phyloP scores from a whole-genome alignment of 1,140 invertebrate species.

The Trichonephila inaurata region DNA sequence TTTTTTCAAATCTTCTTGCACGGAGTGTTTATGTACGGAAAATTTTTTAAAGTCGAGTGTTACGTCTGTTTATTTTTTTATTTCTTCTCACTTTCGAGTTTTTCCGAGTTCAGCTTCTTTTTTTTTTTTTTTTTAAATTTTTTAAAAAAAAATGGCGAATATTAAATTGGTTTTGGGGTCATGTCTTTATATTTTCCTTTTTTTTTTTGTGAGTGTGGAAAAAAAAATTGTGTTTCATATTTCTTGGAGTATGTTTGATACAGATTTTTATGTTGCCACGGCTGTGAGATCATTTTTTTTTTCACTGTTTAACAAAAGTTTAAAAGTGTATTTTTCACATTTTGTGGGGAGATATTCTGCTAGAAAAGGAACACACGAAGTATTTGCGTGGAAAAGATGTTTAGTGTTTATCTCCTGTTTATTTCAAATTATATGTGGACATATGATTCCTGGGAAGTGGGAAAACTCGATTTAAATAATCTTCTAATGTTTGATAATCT shows the following conservation, averaged over 20 bases:
- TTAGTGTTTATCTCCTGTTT: neutral
- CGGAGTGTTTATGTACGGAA: conserved; percentile 38
- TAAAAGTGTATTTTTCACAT: neutral
- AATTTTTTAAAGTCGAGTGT: neutral
- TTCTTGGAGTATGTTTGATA: neutral
- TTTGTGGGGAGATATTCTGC: neutral
- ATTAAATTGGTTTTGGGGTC: conserved; percentile 44
- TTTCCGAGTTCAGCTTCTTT: neutral
- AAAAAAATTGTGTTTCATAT: neutral
- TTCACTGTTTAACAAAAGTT: neutral
- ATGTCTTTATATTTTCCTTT: neutral
- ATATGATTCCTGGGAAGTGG: too few relatives aligned
- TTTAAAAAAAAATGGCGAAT: neutral
- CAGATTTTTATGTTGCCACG: neutral
- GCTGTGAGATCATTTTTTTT: neutral
- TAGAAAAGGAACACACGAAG: neutral
- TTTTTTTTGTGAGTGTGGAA: neutral
- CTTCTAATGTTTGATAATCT: too few relatives aligned
- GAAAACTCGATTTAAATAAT: too few relatives aligned
- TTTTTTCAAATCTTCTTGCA: neutral
- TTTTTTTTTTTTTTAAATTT: neutral
- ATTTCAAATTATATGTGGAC: neutral
- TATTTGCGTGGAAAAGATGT: neutral
- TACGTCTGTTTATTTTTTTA: conserved; percentile 11
- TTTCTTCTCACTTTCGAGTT: neutral